Conservation (phyloP, 2,113 vertebrate species). For the Alces alces region DNA sequence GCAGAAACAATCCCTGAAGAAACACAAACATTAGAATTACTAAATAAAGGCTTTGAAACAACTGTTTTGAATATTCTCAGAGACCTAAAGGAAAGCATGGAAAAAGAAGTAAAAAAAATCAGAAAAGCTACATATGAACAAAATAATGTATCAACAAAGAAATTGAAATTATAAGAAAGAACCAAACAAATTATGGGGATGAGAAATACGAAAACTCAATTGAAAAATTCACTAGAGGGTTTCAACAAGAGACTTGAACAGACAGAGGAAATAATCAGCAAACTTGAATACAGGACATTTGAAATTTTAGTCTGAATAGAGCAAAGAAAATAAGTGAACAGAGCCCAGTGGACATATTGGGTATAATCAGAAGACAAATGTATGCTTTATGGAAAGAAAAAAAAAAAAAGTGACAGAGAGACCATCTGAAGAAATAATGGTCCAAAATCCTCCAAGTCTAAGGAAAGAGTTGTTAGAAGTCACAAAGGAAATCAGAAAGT, state of each 20-base stretch:
- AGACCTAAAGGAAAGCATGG: not conserved
- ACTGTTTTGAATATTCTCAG: not conserved
- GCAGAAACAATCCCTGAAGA: not conserved
- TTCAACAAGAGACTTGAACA: not conserved
- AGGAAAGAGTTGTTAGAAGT: not conserved
- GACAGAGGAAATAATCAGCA: not conserved
- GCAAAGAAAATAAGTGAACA: not conserved
- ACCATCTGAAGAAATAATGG: not conserved
- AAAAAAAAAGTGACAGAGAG: not conserved
- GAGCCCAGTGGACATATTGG: not conserved
- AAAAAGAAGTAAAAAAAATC: not conserved
- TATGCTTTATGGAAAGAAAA: not conserved
- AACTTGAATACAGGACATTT: not conserved
- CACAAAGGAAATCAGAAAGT: not conserved
- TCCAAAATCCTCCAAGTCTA: not conserved
- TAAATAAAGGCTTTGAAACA: not conserved
- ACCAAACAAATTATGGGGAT: not conserved
- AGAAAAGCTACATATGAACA: not conserved
- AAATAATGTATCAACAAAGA: not conserved
- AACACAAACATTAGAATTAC: not conserved
- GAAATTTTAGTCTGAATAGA: not conserved
- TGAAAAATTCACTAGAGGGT: not conserved
- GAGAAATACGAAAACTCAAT: not conserved
- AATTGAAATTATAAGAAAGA: not conserved
- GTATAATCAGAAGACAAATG: not conserved